These are phyloP conservation scores for Bovichtus diacanthus DNA, from an alignment of 2,797 vertebrate genomes.

Conservation along the genomic window DNA sequence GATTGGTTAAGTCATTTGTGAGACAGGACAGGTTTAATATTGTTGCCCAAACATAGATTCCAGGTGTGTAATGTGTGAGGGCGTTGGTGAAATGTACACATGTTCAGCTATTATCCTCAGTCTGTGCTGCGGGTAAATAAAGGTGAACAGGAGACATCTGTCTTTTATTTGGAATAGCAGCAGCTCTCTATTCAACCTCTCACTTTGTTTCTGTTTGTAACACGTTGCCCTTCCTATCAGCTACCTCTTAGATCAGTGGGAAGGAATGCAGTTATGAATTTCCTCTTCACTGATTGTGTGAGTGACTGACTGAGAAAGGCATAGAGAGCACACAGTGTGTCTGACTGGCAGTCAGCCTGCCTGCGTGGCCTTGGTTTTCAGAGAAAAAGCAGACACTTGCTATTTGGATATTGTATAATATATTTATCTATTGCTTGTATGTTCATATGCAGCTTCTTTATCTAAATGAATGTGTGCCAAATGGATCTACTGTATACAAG, in stretches of 20 bases:
- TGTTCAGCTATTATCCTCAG: neutral
- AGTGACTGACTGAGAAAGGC: constrained; percentile 31
- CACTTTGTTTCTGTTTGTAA: neutral
- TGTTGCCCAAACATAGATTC: neutral
- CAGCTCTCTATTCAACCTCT: neutral
- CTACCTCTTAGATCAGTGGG: constrained; percentile 46
- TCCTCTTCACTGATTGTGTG: constrained; percentile 46
- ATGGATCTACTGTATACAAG: too few species aligned
- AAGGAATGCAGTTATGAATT: constrained; percentile 68
- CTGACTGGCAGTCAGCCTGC: constrained; percentile 71
- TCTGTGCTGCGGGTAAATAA: constrained; percentile 3
- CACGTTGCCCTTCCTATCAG: constrained; percentile 42
- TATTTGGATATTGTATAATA: too few species aligned
- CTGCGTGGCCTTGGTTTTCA: constrained; percentile 71
- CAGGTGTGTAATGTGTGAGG: constrained; percentile 13
- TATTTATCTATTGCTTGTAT: too few species aligned
- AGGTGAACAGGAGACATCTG: neutral
- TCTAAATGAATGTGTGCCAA: too few species aligned
- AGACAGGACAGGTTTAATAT: constrained; percentile 11
- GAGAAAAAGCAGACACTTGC: too few species aligned
- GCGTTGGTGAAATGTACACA: neutral
- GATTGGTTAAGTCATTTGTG: constrained; percentile 9
- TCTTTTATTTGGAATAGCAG: neutral
- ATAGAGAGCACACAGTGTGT: constrained; percentile 29
- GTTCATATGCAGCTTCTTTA: too few species aligned